These are phyloP conservation scores for Silurus aristotelis DNA, from an alignment of 2,797 vertebrate species.

Conservation along the genomic window DNA sequence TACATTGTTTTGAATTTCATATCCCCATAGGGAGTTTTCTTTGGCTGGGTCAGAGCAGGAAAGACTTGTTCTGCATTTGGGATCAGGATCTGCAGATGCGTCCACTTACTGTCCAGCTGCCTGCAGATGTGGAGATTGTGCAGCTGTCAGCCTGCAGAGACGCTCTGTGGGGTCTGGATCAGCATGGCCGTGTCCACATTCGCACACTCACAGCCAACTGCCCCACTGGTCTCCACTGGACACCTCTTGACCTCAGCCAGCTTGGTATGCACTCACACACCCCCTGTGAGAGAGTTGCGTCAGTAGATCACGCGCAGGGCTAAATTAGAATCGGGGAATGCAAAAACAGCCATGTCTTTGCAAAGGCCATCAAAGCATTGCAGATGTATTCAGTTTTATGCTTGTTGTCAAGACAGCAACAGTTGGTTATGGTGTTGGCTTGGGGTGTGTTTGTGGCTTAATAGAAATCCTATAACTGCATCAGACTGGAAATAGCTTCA, in stretches of 20 bases:
- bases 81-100: constrained; percentile 86
- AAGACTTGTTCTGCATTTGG: constrained; percentile 91
- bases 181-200: constrained; percentile 83
- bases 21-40: constrained; percentile 82
- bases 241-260: constrained; percentile 89
- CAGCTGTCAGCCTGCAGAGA: constrained; percentile 88
- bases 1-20: background rate
- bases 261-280: constrained; percentile 78
- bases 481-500: background rate
- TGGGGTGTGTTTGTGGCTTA: background rate
- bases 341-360: background rate
- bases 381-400: background rate
- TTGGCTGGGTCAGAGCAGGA: constrained; percentile 93
- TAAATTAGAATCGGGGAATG: constrained; percentile 31
- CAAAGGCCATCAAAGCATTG: background rate
- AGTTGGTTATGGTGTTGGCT: background rate
- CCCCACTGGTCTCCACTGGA: constrained; percentile 91
- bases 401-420: background rate
- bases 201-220: constrained; percentile 88
- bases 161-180: constrained; percentile 90
- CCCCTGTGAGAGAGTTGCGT: constrained; percentile 15
- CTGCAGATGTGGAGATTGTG: constrained; percentile 83
- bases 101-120: constrained; percentile 87
- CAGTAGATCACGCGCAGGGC: constrained; percentile 21
- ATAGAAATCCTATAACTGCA: background rate